Conservation (phyloP, 2,888 invertebrate species). For the Euproctis similis region DNA sequence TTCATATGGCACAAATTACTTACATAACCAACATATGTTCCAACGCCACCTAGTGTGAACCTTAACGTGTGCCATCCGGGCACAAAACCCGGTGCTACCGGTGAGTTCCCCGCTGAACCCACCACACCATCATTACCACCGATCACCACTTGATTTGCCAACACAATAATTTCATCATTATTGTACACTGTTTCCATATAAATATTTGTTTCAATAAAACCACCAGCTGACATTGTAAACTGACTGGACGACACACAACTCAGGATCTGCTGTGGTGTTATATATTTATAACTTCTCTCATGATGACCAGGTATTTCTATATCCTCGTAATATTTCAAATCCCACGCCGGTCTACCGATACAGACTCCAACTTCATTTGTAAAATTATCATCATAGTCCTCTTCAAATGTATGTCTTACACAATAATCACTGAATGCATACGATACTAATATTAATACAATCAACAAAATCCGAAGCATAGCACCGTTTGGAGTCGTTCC, state of each 20-base stretch:
- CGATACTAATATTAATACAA: conserved; percentile 16
- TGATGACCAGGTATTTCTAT: conserved; percentile 22
- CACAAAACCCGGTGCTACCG: neutral
- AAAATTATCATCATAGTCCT: conserved; percentile 30
- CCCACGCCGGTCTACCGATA: conserved; percentile 22
- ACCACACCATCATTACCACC: conserved; percentile 7
- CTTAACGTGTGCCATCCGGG: conserved; percentile 5
- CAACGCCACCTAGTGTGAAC: conserved; percentile 2
- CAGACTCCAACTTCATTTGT: conserved; percentile 23
- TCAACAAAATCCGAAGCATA: conserved; percentile 18
- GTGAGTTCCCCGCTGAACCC: conserved; percentile 8
- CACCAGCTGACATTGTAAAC: conserved; percentile 30
- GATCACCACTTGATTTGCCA: conserved; percentile 25
- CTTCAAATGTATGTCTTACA: conserved; percentile 36
- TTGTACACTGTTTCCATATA: conserved; percentile 25
- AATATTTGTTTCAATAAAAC: conserved; percentile 35
- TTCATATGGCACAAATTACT: conserved; percentile 5
- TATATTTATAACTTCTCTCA: conserved; percentile 24
- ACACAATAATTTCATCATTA: conserved; percentile 29
- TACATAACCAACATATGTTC: conserved; percentile 8
- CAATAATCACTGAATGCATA: conserved; percentile 31
- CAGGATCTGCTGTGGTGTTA: conserved; percentile 17
- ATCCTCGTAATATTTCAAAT: conserved; percentile 21
- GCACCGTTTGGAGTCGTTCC: no score
- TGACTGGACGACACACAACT: conserved; percentile 27